Conservation (phyloP, 92 coral and sea anemone species). For the Palythoa grandis region DNA sequence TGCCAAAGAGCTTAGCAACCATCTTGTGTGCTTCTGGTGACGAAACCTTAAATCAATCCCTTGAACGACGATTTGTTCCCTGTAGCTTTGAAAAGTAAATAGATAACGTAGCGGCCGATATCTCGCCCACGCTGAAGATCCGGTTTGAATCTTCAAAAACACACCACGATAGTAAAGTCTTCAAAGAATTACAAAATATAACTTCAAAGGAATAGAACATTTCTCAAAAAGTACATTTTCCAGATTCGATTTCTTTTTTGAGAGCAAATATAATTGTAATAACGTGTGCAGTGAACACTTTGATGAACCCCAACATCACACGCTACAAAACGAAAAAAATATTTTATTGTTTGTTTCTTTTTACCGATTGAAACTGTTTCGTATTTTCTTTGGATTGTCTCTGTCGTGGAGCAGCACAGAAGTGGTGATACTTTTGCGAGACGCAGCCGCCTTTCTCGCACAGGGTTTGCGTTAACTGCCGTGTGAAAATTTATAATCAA, state of each 20-base stretch:
- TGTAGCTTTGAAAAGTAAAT: neutral
- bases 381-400: neutral
- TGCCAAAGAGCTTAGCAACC: conserved; percentile 24
- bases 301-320: neutral
- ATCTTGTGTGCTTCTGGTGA: neutral
- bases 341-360: neutral
- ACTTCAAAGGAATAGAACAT: neutral
- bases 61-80: neutral
- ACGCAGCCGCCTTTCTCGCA: neutral
- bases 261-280: neutral
- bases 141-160: conserved; percentile 32
- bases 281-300: too few species aligned
- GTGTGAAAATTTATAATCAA: conserved; percentile 23
- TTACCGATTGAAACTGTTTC: neutral
- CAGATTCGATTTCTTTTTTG: neutral
- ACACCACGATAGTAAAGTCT: neutral
- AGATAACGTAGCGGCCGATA: neutral
- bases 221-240: neutral
- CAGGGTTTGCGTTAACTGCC: neutral
- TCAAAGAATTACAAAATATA: neutral
- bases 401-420: neutral
- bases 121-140: conserved; percentile 36
- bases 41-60: neutral
- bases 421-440: neutral
- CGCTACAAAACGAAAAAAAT: neutral